These are phyloP conservation scores for Fragum sueziense DNA, from an alignment of 2,888 invertebrate species.

Conservation along the genomic window DNA sequence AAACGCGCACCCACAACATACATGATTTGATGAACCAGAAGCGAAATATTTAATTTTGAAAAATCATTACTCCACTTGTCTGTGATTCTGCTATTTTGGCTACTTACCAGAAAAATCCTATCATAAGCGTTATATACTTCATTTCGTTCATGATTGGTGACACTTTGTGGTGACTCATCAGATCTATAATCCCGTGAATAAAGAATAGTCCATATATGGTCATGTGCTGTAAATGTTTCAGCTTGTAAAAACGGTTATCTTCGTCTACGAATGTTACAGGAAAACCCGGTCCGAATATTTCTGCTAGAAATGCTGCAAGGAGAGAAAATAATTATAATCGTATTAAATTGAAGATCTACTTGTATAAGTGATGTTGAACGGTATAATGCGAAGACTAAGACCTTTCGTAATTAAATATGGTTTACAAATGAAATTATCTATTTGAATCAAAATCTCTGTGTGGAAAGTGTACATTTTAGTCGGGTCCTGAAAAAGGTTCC, in stretches of 20 bases:
- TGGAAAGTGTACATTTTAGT: background rate
- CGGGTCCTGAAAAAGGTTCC: too few species aligned
- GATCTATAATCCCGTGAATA: background rate
- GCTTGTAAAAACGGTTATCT: background rate
- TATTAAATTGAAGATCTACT: background rate
- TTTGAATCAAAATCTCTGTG: background rate
- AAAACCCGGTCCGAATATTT: background rate
- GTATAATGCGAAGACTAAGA: background rate
- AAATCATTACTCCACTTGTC: too few species aligned
- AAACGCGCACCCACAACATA: too few species aligned
- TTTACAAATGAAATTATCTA: background rate
- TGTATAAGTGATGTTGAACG: background rate
- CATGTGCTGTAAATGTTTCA: slow-evolving; percentile 11
- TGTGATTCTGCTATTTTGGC: too few species aligned
- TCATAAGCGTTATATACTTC: background rate
- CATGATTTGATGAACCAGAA: too few species aligned
- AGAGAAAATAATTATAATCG: background rate
- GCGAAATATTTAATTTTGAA: too few species aligned
- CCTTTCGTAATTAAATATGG: background rate
- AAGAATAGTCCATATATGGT: slow-evolving; percentile 11
- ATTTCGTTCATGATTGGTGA: slow-evolving; percentile 3
- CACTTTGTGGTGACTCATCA: background rate
- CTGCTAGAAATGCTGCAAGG: slow-evolving; percentile 8
- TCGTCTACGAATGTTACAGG: slow-evolving; percentile 14
- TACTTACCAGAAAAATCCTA: slow-evolving; percentile 13